phyloP scores from a whole-genome alignment of 2,797 vertebrate species.

The Chanos chanos region DNA sequence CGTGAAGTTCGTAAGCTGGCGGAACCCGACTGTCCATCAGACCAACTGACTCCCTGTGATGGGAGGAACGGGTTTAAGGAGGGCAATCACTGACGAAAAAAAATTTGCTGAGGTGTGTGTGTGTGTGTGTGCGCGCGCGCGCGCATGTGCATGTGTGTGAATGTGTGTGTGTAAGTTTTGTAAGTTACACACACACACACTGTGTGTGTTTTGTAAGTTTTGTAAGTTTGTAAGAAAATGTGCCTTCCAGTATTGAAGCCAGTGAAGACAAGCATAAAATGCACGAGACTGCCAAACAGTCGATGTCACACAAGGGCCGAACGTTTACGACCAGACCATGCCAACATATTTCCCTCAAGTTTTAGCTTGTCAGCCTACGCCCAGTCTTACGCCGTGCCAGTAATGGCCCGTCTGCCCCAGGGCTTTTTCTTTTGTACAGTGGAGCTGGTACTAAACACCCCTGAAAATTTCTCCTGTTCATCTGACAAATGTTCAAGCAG shows the following conservation, averaged over 20 bases:
- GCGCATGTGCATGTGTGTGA: background rate
- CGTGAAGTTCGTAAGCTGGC: conserved; percentile 57
- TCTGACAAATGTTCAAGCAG: too few relatives aligned
- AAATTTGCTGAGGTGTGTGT: conserved; percentile 42
- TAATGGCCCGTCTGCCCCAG: too few relatives aligned
- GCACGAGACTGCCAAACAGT: too few relatives aligned
- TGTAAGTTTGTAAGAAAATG: background rate
- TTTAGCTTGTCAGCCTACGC: too few relatives aligned
- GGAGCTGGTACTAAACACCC: too few relatives aligned
- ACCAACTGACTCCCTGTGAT: conserved; percentile 57
- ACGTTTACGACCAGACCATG: too few relatives aligned
- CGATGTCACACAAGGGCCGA: too few relatives aligned
- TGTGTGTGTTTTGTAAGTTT: background rate
- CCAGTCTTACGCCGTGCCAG: too few relatives aligned
- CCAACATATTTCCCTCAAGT: too few relatives aligned
- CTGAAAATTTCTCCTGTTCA: too few relatives aligned
- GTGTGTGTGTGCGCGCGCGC: background rate
- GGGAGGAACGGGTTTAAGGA: conserved; percentile 57
- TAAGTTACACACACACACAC: background rate
- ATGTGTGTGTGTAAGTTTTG: background rate
- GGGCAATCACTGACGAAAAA: conserved; percentile 65
- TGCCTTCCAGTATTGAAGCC: conserved; percentile 24
- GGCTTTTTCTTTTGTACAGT: too few relatives aligned
- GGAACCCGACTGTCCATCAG: conserved; percentile 53
- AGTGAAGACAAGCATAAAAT: conserved; percentile 1